These are phyloP conservation scores for Sinotaia quadrata DNA, from an alignment of 2,888 invertebrate species.

Conservation along the genomic window DNA sequence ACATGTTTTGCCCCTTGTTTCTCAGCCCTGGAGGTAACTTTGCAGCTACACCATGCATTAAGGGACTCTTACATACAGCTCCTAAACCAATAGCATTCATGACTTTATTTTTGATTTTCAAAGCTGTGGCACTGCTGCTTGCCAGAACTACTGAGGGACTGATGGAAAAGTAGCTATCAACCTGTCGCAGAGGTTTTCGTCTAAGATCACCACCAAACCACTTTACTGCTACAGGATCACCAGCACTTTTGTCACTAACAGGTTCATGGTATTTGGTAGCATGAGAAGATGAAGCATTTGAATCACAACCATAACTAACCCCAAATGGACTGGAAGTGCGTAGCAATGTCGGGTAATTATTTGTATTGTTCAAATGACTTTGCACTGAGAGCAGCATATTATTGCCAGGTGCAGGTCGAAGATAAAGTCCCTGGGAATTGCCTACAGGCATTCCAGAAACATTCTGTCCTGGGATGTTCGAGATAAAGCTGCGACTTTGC, in stretches of 20 bases:
- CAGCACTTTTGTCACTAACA: neutral
- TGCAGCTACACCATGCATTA: too few relatives aligned
- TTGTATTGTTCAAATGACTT: too few relatives aligned
- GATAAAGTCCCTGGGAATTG: too few relatives aligned
- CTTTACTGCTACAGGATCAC: neutral
- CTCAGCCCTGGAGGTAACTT: conserved; percentile 58
- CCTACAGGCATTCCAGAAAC: too few relatives aligned
- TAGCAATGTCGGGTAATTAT: too few relatives aligned
- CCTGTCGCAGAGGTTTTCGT: conserved; percentile 32
- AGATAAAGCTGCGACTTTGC: too few relatives aligned
- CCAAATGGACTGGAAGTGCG: too few relatives aligned
- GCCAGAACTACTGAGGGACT: conserved; percentile 15
- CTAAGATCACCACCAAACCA: conserved; percentile 36
- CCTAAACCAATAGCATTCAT: conserved; percentile 56
- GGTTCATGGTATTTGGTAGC: neutral
- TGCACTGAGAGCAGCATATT: too few relatives aligned
- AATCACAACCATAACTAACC: too few relatives aligned
- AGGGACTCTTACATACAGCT: neutral
- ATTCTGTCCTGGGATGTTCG: too few relatives aligned
- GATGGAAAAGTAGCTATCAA: neutral
- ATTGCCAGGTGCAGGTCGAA: too few relatives aligned
- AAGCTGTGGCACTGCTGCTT: conserved; percentile 32
- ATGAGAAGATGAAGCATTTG: too few relatives aligned
- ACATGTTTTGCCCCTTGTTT: conserved; percentile 66
- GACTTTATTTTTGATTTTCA: conserved; percentile 51